A percentile compares a stretch with the other conserved stretches of the same genome.
Conservation (phyloP, 2,888 invertebrate species). For the Lordiphosa fenestrarum region DNA sequence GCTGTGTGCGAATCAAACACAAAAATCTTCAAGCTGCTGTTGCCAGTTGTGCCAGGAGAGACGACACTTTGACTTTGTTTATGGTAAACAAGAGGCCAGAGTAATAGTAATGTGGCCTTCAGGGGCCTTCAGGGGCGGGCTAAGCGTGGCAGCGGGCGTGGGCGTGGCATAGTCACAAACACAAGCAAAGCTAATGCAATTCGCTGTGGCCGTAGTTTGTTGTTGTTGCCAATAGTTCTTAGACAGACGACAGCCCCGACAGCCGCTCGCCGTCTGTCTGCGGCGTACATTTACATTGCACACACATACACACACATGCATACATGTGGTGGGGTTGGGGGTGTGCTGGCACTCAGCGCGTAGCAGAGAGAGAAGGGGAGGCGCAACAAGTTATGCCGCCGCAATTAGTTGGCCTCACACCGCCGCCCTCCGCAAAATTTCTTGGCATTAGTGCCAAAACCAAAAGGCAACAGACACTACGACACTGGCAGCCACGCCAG, state of each 20-base stretch:
- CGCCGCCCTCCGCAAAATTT: slow-evolving; percentile 59
- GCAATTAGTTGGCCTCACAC: slow-evolving; percentile 69
- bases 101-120: slow-evolving; percentile 51
- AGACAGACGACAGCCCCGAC: slow-evolving; percentile 52
- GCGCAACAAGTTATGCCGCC: slow-evolving; percentile 69
- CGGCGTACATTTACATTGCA: slow-evolving; percentile 27
- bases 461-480: slow-evolving; percentile 53
- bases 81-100: slow-evolving; percentile 62
- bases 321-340: slow-evolving; percentile 19
- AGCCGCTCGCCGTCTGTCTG: slow-evolving; percentile 36
- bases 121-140: slow-evolving; percentile 14
- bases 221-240: slow-evolving; percentile 52
- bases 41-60: slow-evolving; percentile 28
- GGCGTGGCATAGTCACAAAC: slow-evolving; percentile 36
- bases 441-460: slow-evolving; percentile 74
- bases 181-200: slow-evolving; percentile 52
- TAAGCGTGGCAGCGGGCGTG: slow-evolving; percentile 10
- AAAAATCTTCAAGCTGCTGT: slow-evolving; percentile 21
- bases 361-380: slow-evolving; percentile 12
- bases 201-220: slow-evolving; percentile 38
- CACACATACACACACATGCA: slow-evolving; percentile 17
- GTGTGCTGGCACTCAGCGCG: slow-evolving; percentile 22
- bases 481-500: slow-evolving; percentile 3
- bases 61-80: slow-evolving; percentile 72
- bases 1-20: slow-evolving; percentile 57